phyloP scores from a whole-genome alignment of 2,888 invertebrate species.

The Lymantria monacha region DNA sequence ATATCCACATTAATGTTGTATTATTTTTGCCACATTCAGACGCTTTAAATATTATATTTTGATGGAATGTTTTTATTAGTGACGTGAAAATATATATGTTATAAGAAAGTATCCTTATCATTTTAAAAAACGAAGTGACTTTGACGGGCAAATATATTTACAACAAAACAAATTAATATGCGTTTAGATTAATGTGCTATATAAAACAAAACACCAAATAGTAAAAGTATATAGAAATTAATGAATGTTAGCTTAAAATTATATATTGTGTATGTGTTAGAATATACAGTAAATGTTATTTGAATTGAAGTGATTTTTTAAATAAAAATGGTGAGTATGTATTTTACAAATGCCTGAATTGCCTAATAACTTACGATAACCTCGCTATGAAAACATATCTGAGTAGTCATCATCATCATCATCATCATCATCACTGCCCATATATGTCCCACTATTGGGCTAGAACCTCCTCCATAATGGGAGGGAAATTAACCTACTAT shows the following conservation, averaged over 20 bases:
- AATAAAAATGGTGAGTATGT: neutral
- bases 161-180: constrained; percentile 15
- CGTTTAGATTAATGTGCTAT: constrained; percentile 25
- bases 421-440: no score
- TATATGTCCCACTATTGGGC: no score
- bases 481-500: no score
- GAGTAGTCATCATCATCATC: no score
- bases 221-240: constrained; percentile 19
- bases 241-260: constrained; percentile 27
- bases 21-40: no score
- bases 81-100: constrained; percentile 21
- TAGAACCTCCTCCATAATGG: no score
- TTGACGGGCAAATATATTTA: constrained; percentile 23
- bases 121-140: constrained; percentile 16
- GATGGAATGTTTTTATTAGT: constrained; percentile 19
- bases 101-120: constrained; percentile 22
- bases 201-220: constrained; percentile 31
- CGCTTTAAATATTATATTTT: constrained; percentile 24
- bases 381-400: no score
- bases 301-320: neutral
- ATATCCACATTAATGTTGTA: constrained; percentile 3
- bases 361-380: no score
- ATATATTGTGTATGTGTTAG: constrained; percentile 13
- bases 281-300: constrained; percentile 3
- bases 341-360: no score